Percentiles rank a stretch among this genome's conserved stretches.
phyloP scores from a whole-genome alignment of 2,113 vertebrate species.

The Capricornis sumatraensis region DNA sequence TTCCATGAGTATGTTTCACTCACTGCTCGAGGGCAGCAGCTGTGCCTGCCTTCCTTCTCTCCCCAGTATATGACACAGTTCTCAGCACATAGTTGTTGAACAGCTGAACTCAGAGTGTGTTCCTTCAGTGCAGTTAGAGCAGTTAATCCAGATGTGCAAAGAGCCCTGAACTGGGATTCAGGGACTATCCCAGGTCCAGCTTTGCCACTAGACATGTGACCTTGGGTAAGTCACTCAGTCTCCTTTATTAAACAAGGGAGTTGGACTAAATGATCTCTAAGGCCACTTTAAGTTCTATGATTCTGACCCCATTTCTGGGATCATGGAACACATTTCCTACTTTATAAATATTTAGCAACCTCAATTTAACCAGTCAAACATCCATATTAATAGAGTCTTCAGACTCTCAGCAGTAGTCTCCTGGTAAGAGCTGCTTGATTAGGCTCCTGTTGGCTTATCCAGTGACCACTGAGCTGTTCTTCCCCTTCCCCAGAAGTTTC shows the following conservation, averaged over 20 bases:
- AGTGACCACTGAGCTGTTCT: not conserved
- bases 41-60: not conserved
- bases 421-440: not conserved
- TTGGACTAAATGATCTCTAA: slow-evolving; percentile 67
- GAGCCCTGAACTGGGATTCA: not conserved
- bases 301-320: not conserved
- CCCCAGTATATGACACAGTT: not conserved
- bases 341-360: not conserved
- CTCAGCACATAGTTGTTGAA: not conserved
- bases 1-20: not conserved
- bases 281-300: not conserved
- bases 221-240: slow-evolving; percentile 61
- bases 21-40: not conserved
- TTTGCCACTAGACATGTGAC: slow-evolving; percentile 15
- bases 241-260: slow-evolving; percentile 30
- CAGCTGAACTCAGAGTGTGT: not conserved
- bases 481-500: not conserved
- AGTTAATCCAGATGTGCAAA: not conserved
- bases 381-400: not conserved
- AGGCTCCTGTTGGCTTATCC: not conserved
- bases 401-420: not conserved
- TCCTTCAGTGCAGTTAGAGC: not conserved
- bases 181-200: not conserved
- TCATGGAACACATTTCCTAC: not conserved
- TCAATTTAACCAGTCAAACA: not conserved